Evolutionary conservation across 2,888 invertebrate genomes (phyloP).

Genomic region (Zaprionus bogoriensis): DNA sequence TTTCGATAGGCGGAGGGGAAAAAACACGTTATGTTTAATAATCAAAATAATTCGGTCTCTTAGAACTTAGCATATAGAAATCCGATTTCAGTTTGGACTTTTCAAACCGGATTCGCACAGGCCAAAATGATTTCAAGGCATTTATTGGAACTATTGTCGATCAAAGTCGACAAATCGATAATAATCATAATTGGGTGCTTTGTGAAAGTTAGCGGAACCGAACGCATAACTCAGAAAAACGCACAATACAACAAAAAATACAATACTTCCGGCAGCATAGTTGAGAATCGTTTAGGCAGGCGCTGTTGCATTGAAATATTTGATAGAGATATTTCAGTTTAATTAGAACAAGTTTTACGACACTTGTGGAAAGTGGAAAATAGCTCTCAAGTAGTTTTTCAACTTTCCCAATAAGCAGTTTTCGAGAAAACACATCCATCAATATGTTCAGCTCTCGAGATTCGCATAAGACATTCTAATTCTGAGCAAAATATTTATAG

Average conservation of each 20-base stretch:
- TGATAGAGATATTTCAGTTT: background rate
- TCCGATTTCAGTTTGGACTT: background rate
- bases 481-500: background rate
- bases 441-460: background rate
- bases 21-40: conserved; percentile 25
- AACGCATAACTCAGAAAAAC: conserved; percentile 29
- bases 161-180: conserved; percentile 31
- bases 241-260: conserved; percentile 38
- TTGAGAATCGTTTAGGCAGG: conserved; percentile 12
- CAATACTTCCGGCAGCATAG: conserved; percentile 48
- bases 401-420: background rate
- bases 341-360: conserved; percentile 4
- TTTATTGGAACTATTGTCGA: conserved; percentile 19
- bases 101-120: conserved; percentile 38
- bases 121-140: conserved; percentile 50
- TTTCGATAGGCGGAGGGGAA: background rate
- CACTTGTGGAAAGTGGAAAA: too few species aligned
- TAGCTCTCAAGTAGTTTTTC: background rate
- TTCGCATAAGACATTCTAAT: background rate
- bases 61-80: conserved; percentile 22
- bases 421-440: background rate
- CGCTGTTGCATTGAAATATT: conserved; percentile 22
- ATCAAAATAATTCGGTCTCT: conserved; percentile 15
- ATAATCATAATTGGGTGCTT: conserved; percentile 14
- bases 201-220: conserved; percentile 59